A percentile compares a stretch with the other conserved stretches of the same genome.
These are phyloP conservation scores for Exephanes ischioxanthus DNA, from an alignment of 2,888 invertebrate genomes.

Conservation along the genomic window DNA sequence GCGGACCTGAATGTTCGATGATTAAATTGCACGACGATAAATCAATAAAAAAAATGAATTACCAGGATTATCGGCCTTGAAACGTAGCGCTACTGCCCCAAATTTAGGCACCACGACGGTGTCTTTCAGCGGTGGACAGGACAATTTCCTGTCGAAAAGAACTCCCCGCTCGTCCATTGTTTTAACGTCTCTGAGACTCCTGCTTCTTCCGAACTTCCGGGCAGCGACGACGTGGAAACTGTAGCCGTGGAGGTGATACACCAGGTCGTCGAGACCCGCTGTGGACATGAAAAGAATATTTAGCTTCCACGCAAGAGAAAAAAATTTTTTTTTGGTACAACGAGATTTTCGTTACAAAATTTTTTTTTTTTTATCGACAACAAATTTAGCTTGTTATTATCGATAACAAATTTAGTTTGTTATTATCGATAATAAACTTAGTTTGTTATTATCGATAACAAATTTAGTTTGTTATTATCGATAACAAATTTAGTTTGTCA, in stretches of 20 bases:
- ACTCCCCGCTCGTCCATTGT: conserved; percentile 87
- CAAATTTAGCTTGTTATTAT: too few species aligned
- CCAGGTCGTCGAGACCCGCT: conserved; percentile 89
- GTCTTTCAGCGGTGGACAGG: conserved; percentile 89
- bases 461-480: too few species aligned
- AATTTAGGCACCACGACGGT: conserved; percentile 91
- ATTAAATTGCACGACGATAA: neutral
- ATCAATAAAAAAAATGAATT: conserved; percentile 60
- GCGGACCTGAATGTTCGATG: neutral
- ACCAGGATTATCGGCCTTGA: conserved; percentile 92
- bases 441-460: too few species aligned
- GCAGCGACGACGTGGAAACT: conserved; percentile 90
- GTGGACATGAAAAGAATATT: conserved; percentile 52
- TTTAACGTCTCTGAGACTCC: conserved; percentile 86
- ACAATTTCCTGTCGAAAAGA: conserved; percentile 87
- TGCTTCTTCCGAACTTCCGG: conserved; percentile 86
- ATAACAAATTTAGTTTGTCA: too few species aligned
- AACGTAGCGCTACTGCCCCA: conserved; percentile 90
- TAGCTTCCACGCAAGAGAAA: neutral
- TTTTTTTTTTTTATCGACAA: too few species aligned
- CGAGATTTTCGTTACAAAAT: too few species aligned
- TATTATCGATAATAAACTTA: too few species aligned
- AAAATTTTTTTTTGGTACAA: too few species aligned
- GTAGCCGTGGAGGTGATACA: conserved; percentile 92
- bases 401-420: too few species aligned